Conservation (phyloP, 2,113 vertebrate genomes). For the Indri indri region DNA sequence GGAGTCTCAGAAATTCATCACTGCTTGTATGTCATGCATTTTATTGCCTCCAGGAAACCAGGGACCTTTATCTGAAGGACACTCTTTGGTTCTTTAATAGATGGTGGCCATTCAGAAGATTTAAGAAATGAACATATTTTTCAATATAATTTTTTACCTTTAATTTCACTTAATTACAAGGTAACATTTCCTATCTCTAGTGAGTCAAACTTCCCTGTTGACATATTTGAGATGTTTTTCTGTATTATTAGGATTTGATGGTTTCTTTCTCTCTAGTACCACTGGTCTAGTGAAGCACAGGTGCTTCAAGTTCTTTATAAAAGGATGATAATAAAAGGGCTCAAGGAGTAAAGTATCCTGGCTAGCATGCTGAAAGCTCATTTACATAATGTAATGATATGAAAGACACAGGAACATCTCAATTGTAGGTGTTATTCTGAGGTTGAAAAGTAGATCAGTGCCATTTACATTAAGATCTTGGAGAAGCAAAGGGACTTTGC, state of each 20-base stretch:
- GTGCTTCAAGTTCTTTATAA: not conserved
- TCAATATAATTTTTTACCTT: conserved; percentile 5
- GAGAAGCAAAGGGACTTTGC: not conserved
- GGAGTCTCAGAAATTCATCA: conserved; percentile 78
- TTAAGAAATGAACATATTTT: not conserved
- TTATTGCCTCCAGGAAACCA: conserved; percentile 71
- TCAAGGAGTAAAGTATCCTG: conserved; percentile 11
- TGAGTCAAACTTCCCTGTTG: not conserved
- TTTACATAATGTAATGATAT: conserved; percentile 41
- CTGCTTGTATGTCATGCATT: conserved; percentile 62
- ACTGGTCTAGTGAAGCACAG: not conserved
- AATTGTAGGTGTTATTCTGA: conserved; percentile 10
- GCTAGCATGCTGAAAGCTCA: conserved; percentile 55
- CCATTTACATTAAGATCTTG: not conserved
- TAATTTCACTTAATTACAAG: not conserved
- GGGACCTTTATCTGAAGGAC: conserved; percentile 73
- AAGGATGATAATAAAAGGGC: conserved; percentile 14
- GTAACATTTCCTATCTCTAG: not conserved
- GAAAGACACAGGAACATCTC: conserved; percentile 23
- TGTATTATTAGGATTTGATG: not conserved
- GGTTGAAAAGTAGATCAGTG: conserved; percentile 22
- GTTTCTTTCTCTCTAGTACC: not conserved
- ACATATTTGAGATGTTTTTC: not conserved
- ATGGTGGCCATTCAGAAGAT: conserved; percentile 46
- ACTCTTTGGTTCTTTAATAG: conserved; percentile 59